A percentile compares a stretch with the other conserved stretches of the same genome.
phyloP scores from a whole-genome alignment of 2,797 vertebrate species.

The Pseudochirops cupreus region DNA sequence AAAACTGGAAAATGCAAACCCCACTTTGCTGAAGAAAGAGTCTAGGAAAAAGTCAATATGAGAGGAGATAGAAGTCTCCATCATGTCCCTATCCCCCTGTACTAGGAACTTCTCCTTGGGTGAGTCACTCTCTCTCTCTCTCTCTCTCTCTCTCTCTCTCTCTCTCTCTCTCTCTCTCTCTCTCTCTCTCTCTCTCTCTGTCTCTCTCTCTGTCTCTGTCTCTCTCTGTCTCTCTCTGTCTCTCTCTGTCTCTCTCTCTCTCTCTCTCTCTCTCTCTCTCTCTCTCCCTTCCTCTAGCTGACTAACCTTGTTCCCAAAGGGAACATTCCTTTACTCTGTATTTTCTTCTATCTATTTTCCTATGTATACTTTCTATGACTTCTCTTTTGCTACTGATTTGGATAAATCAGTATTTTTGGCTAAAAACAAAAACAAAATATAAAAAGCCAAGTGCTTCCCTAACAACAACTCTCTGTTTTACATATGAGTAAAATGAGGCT shows the following conservation, averaged over 20 bases:
- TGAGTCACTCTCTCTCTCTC: too few species aligned
- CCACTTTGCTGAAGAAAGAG: not conserved
- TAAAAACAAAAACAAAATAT: not conserved
- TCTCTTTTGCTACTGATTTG: not conserved
- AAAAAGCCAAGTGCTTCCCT: not conserved
- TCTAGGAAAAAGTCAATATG: not conserved
- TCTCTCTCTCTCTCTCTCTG: not conserved
- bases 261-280: not conserved
- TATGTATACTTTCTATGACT: not conserved
- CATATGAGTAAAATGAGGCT: conserved; percentile 19
- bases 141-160: too few species aligned
- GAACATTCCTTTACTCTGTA: not conserved
- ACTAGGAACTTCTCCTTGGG: not conserved
- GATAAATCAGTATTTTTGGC: not conserved
- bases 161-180: too few species aligned
- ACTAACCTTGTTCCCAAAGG: too few species aligned
- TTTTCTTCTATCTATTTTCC: not conserved
- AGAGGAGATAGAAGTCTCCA: not conserved
- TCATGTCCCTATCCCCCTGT: not conserved
- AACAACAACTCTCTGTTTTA: not conserved
- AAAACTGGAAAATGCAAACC: not conserved
- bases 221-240: too few species aligned
- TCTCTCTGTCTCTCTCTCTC: too few species aligned
- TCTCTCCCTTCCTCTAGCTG: too few species aligned
- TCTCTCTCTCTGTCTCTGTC: not conserved